These are phyloP conservation scores for Anoncus sp. DNA, from an alignment of 2,888 invertebrate genomes.

Conservation along the genomic window DNA sequence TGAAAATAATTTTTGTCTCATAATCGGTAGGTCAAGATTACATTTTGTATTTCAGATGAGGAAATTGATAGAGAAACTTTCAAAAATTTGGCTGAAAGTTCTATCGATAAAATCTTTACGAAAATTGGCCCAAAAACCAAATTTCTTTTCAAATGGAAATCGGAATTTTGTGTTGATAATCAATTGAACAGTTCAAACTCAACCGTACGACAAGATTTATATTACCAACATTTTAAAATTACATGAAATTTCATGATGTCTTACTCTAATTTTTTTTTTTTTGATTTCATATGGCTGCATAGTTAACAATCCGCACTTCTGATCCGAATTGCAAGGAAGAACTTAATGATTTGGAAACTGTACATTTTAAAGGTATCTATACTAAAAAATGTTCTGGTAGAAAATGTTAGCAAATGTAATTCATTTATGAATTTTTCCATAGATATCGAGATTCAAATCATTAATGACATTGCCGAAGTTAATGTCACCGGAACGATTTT, in stretches of 20 bases:
- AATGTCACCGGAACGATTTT: background rate
- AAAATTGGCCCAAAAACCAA: constrained; percentile 5
- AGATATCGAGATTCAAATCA: background rate
- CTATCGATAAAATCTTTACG: background rate
- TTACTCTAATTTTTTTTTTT: background rate
- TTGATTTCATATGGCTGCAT: background rate
- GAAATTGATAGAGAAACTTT: background rate
- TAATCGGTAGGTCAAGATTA: background rate
- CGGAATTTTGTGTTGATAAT: background rate
- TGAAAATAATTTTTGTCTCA: constrained; percentile 1
- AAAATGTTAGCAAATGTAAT: constrained; percentile 4
- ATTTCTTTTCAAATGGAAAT: background rate
- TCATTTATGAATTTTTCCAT: background rate
- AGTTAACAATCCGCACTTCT: background rate
- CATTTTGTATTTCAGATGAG: constrained; percentile 1
- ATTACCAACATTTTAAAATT: background rate
- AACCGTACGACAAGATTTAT: background rate
- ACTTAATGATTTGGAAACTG: background rate
- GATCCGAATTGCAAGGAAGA: background rate
- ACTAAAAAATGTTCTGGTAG: background rate
- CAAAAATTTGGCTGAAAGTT: background rate
- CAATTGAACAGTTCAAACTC: constrained; percentile 7
- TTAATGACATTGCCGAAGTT: background rate
- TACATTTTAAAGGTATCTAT: constrained; percentile 1
- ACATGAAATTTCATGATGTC: background rate